Evolutionary conservation across 53 echinoderm and acorn worm species (phyloP), one percentile per base, ranked within the genome.

Genomic region (Echinometra lucunter): DNA sequence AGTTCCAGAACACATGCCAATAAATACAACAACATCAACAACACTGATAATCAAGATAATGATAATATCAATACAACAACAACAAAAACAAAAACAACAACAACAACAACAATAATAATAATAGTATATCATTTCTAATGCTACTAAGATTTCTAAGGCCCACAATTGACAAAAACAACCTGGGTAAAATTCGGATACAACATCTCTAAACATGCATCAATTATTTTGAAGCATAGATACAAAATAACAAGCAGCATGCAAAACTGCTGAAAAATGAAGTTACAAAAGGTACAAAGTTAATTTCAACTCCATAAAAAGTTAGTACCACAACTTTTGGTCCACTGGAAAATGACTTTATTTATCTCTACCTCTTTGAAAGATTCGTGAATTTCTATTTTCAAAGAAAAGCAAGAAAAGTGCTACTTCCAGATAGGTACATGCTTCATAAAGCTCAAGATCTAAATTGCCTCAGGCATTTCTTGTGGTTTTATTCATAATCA

Each of bases 301-400:
- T 13, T 56, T 13, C 13, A 13, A 56, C 7, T 7, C 7, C 56
- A 9, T 13, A 56, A 56, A 7, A 42, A 40, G 42, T 78, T 78
- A 78, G 78, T 78, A 78, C 38, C 19, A 42, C 42, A 78, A 5
- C 10, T 78, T n/a, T 78, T 78, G 78, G 78, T 78, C 78, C 78
- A 78, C 78, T 78, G 78, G 78, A 78, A 78, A 78, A 40, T 78
- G 78, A 75, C 75, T 15, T 75, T 75, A 38, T 4, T 12, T 75
- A 40, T 75, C 37, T 16, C 37, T 38, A 2, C 6, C 17, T 37
- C 42, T 75, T 17, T 75, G 38, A 4, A 37, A 0, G 4, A 40
- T 37, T 69, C 12, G 12, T 69, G 8, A 4, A 18, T 75, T 75
- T 19, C 6, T 58, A 18, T 58, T 58, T 58, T 58, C 58, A 58